Conservation (phyloP, 2,888 invertebrate genomes). For the Oxyteleia sp. region DNA sequence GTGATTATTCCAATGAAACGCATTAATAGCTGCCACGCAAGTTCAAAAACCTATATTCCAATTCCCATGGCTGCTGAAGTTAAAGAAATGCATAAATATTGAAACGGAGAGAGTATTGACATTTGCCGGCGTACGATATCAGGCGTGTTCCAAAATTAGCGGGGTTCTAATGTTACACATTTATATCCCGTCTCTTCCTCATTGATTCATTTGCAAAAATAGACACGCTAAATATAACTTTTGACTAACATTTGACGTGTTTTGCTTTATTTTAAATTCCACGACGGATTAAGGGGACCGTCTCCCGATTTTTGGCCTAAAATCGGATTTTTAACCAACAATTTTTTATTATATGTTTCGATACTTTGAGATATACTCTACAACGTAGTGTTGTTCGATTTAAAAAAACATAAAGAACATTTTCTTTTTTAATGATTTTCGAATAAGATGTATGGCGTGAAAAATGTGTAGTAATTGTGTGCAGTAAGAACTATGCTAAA, state of each 20-base stretch:
- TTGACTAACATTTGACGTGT: background rate
- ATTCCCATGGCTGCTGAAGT: background rate
- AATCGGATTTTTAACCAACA: no score
- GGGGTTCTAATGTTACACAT: slow-evolving; percentile 28
- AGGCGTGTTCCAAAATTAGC: slow-evolving; percentile 28
- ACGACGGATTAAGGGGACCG: no score
- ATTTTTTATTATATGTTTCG: no score
- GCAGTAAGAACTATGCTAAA: no score
- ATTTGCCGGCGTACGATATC: slow-evolving; percentile 23
- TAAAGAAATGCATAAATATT: slow-evolving; percentile 11
- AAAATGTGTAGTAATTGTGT: no score
- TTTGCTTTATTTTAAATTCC: background rate
- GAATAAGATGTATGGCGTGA: no score
- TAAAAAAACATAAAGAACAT: no score
- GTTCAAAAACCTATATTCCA: background rate
- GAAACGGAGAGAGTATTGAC: slow-evolving; percentile 25
- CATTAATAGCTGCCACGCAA: background rate
- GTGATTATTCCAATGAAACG: no score
- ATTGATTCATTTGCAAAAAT: slow-evolving; percentile 26
- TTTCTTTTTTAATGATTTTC: no score
- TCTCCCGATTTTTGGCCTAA: no score
- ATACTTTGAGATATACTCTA: no score
- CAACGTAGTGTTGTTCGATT: no score
- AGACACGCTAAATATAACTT: slow-evolving; percentile 4
- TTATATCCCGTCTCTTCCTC: slow-evolving; percentile 3